A percentile compares a stretch with the other conserved stretches of the same genome.
Conservation (phyloP, 2,888 invertebrate genomes). For the Epirrhoe alternata region DNA sequence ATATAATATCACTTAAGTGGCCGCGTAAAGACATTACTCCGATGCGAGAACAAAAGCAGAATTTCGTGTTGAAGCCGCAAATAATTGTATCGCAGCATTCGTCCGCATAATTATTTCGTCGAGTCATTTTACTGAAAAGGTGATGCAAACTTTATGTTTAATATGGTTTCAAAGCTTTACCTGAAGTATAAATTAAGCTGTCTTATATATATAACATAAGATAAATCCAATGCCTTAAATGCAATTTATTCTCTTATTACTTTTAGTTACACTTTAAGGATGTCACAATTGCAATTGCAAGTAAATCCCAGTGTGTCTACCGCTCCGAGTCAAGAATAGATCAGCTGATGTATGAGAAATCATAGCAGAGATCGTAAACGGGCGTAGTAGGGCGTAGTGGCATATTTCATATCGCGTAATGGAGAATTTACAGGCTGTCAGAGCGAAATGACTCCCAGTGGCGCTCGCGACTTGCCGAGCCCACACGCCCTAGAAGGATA, state of each 20-base stretch:
- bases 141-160: conserved; percentile 56
- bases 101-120: conserved; percentile 66
- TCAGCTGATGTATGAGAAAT: conserved; percentile 61
- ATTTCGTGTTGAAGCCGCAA: conserved; percentile 76
- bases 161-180: conserved; percentile 48
- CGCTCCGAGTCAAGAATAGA: conserved; percentile 39
- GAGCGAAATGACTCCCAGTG: conserved; percentile 82
- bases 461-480: conserved; percentile 62
- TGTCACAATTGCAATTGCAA: conserved; percentile 10
- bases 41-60: conserved; percentile 76
- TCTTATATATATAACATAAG: neutral
- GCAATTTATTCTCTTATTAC: neutral
- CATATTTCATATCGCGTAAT: conserved; percentile 85
- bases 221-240: neutral
- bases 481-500: conserved; percentile 46
- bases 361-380: conserved; percentile 69
- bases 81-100: conserved; percentile 71
- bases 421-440: conserved; percentile 85
- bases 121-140: conserved; percentile 62
- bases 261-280: neutral
- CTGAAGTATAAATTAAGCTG: conserved; percentile 34
- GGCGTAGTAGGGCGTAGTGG: conserved; percentile 59
- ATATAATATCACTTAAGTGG: conserved; percentile 79
- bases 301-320: conserved; percentile 29
- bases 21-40: conserved; percentile 74